phyloP scores from a whole-genome alignment of 2,113 vertebrate species.

The Irena cyanogastra region DNA sequence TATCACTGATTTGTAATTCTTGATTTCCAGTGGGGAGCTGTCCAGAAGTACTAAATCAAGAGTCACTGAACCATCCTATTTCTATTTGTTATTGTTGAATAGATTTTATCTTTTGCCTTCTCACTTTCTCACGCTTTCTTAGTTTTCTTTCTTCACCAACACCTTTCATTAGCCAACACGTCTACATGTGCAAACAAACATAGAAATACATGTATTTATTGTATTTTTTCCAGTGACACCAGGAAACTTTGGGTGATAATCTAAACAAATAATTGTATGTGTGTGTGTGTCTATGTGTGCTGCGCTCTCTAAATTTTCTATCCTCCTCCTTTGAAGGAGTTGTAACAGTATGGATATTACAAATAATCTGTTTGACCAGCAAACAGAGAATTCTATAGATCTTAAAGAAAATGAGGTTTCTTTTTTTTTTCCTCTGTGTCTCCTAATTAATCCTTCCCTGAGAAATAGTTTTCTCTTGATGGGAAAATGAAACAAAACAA shows the following conservation, averaged over 20 bases:
- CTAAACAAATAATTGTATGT: not conserved
- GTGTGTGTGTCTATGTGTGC: not conserved
- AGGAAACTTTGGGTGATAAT: not conserved
- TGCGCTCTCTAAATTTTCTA: not conserved
- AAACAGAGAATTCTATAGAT: not conserved
- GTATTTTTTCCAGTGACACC: not conserved
- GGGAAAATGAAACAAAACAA: not conserved
- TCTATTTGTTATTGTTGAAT: not conserved
- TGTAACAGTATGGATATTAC: not conserved
- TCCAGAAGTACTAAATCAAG: conserved; percentile 4
- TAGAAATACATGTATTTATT: not conserved
- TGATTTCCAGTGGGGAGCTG: not conserved
- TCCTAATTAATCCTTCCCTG: not conserved
- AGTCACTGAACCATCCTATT: not conserved
- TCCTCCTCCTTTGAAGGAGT: not conserved
- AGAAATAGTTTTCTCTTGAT: not conserved
- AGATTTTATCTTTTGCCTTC: not conserved
- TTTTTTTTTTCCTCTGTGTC: rapidly evolving
- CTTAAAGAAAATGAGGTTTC: not conserved
- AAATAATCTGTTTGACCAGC: not conserved
- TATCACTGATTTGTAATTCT: conserved; percentile 8
- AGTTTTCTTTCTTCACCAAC: not conserved
- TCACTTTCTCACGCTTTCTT: not conserved
- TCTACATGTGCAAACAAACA: not conserved
- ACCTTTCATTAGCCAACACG: not conserved